A percentile compares a stretch with the other conserved stretches of the same genome.
Evolutionary conservation across 2,888 invertebrate genomes (phyloP).

Genomic region (Petrolisthes manimaculis): DNA sequence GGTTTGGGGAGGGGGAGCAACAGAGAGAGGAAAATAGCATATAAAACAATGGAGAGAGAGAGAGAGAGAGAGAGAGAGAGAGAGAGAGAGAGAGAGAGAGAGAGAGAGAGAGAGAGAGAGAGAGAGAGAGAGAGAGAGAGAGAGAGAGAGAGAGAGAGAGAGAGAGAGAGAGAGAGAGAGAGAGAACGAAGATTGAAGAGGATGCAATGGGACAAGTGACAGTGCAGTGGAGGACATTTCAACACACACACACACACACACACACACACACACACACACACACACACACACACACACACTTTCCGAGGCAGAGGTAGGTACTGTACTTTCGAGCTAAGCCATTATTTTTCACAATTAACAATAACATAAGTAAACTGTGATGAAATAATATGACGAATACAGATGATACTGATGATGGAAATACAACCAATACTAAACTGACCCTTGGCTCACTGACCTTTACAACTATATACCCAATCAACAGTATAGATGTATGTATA

Average conservation of each 20-base stretch:
- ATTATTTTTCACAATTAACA: neutral
- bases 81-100: neutral
- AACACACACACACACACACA: conserved; percentile 17
- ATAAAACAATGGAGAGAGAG: neutral
- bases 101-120: neutral
- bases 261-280: neutral
- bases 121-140: neutral
- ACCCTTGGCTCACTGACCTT: no score
- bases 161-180: no score
- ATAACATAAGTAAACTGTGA: neutral
- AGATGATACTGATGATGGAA: neutral
- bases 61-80: neutral
- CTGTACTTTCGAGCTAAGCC: neutral
- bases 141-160: neutral
- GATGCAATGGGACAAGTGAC: neutral
- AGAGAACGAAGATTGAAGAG: neutral
- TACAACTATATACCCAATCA: no score
- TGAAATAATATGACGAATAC: neutral
- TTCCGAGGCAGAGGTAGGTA: neutral
- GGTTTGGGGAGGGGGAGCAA: neutral
- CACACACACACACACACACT: neutral
- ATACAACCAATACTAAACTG: no score
- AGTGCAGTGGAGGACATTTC: neutral
- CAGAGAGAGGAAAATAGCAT: neutral
- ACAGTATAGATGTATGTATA: no score